Percentiles rank a stretch among this genome's conserved stretches.
Conservation (phyloP, 2,888 invertebrate genomes). For the Lymantria monacha region DNA sequence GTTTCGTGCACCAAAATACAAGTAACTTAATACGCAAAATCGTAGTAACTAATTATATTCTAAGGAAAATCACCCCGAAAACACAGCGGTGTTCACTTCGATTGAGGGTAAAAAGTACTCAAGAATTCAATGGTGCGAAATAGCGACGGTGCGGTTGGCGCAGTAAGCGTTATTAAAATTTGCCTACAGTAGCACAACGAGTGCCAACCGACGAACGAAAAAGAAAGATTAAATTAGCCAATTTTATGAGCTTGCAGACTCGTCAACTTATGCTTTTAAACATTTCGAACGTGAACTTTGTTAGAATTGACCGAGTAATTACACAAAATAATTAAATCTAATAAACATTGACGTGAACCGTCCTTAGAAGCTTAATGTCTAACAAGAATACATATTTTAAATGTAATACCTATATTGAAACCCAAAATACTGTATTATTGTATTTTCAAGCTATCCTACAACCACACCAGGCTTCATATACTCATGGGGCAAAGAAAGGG, state of each 20-base stretch:
- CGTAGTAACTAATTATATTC: slow-evolving; percentile 34
- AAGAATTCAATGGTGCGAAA: slow-evolving; percentile 66
- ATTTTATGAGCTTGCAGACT: slow-evolving; percentile 62
- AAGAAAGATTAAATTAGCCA: slow-evolving; percentile 64
- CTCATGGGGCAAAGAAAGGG: slow-evolving; percentile 55
- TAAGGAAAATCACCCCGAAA: slow-evolving; percentile 37
- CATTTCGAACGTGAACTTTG: slow-evolving; percentile 33
- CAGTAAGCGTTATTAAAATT: slow-evolving; percentile 73
- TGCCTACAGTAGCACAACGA: slow-evolving; percentile 61
- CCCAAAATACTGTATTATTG: slow-evolving; percentile 21
- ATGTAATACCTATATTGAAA: slow-evolving; percentile 16
- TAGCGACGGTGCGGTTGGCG: slow-evolving; percentile 50
- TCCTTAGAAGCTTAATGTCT: slow-evolving; percentile 17
- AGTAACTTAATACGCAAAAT: slow-evolving; percentile 23
- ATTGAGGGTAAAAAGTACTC: slow-evolving; percentile 57
- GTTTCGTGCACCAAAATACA: background rate
- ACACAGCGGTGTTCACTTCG: slow-evolving; percentile 41
- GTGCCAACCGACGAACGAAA: slow-evolving; percentile 55
- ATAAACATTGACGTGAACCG: slow-evolving; percentile 17
- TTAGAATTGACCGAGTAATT: slow-evolving; percentile 21
- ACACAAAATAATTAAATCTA: slow-evolving; percentile 15
- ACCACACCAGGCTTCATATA: slow-evolving; percentile 37
- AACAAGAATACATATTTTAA: slow-evolving; percentile 29
- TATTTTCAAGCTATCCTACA: slow-evolving; percentile 30
- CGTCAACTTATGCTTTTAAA: slow-evolving; percentile 46